phyloP scores from a whole-genome alignment of 2,113 vertebrate genomes.

The Numenius arquata region DNA sequence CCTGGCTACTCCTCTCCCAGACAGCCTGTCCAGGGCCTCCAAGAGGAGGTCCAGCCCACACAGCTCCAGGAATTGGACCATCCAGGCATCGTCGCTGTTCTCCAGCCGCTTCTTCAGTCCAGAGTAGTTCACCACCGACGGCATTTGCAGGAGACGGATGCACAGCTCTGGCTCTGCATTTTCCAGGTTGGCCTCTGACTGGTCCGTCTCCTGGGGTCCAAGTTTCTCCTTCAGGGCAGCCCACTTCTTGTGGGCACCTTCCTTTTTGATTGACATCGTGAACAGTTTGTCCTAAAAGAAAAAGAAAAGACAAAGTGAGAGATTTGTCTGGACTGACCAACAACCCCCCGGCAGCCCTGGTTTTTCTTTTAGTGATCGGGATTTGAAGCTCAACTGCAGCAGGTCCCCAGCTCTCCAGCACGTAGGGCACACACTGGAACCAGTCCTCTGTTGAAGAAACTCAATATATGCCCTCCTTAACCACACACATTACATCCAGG shows the following conservation, averaged over 20 bases:
- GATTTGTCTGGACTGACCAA: neutral
- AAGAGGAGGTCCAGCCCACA: constrained; percentile 92
- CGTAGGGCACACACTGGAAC: neutral
- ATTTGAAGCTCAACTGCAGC: neutral
- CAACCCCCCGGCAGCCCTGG: accelerated
- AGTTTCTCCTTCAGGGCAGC: constrained; percentile 84
- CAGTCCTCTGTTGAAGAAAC: neutral
- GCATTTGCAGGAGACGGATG: constrained; percentile 92
- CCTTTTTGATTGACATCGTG: constrained; percentile 84
- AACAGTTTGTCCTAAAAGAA: constrained; percentile 3
- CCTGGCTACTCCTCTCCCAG: constrained; percentile 88
- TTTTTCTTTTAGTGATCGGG: neutral
- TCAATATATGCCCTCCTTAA: neutral
- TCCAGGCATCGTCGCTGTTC: constrained; percentile 88
- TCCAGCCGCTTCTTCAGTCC: constrained; percentile 93
- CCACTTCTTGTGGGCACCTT: constrained; percentile 88
- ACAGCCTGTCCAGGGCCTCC: constrained; percentile 92
- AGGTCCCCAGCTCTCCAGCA: neutral
- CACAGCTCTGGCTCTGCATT: constrained; percentile 95
- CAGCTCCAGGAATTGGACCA: constrained; percentile 96
- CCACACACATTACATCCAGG: neutral
- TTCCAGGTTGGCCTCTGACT: constrained; percentile 93
- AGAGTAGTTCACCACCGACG: constrained; percentile 94
- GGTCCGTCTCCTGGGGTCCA: constrained; percentile 85
- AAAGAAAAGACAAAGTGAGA: neutral